Conservation (phyloP, 1,140 invertebrate species). For the Heliconius congener region DNA sequence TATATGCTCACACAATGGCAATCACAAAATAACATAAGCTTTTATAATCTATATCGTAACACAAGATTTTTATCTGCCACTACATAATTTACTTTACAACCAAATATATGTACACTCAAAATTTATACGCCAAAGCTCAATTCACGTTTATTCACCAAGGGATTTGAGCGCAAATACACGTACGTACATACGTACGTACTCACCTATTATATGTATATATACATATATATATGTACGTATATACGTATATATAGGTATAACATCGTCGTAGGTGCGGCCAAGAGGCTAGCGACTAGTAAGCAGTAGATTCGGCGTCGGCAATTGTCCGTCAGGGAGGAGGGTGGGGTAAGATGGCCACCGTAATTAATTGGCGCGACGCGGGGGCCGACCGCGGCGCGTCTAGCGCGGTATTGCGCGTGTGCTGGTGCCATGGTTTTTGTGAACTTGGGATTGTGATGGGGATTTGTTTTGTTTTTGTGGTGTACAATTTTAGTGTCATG, state of each 20-base stretch:
- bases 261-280: constrained; percentile 46
- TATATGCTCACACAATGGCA: too few species aligned
- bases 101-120: not conserved
- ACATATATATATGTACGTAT: not conserved
- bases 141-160: not conserved
- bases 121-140: not conserved
- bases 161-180: not conserved
- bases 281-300: constrained; percentile 56
- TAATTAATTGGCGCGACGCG: constrained; percentile 81
- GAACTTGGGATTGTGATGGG: not conserved
- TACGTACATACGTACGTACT: too few species aligned
- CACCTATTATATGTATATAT: not conserved
- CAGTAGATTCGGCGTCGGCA: constrained; percentile 67
- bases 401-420: constrained; percentile 70
- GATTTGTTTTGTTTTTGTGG: constrained; percentile 1
- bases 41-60: too few species aligned
- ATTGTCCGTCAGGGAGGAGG: constrained; percentile 69
- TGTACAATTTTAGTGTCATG: too few species aligned
- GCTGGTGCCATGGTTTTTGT: constrained; percentile 33
- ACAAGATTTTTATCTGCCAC: too few species aligned
- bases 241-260: not conserved
- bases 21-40: too few species aligned
- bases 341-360: constrained; percentile 76
- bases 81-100: too few species aligned
- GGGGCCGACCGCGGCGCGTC: constrained; percentile 76